Conservation (phyloP, 2,888 invertebrate genomes). For the Nasonovia ribisnigri region DNA sequence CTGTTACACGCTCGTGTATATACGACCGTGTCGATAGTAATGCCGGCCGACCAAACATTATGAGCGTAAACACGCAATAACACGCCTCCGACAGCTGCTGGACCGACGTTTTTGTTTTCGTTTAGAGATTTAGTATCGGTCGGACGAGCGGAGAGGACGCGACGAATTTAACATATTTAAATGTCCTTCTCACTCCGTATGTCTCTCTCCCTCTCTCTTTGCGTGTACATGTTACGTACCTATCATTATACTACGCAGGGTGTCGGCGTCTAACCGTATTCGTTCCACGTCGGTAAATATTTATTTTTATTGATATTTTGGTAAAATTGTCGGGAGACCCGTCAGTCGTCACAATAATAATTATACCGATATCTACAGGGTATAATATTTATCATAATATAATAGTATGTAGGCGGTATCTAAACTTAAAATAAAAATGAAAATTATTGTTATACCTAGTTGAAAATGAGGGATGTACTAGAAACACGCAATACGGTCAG, state of each 20-base stretch:
- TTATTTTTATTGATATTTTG: neutral
- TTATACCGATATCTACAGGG: neutral
- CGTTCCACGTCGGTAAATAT: neutral
- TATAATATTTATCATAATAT: neutral
- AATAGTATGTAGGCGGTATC: neutral
- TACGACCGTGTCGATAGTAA: neutral
- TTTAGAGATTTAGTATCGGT: neutral
- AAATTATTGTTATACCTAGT: neutral
- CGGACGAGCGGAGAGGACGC: neutral
- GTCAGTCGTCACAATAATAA: neutral
- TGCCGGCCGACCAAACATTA: neutral
- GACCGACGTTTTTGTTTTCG: conserved; percentile 2
- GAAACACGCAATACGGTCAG: neutral
- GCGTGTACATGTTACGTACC: no score
- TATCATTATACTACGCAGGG: no score
- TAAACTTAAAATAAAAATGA: neutral
- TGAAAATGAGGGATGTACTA: neutral
- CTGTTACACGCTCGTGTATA: neutral
- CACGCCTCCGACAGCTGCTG: conserved; percentile 3
- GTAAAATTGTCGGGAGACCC: neutral
- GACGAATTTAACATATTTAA: neutral
- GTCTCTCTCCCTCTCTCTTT: neutral
- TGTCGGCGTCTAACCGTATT: neutral
- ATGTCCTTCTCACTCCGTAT: neutral
- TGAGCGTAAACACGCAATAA: neutral